These are phyloP conservation scores for Napeogenes inachia DNA, from an alignment of 2,888 invertebrate genomes.

Conservation along the genomic window DNA sequence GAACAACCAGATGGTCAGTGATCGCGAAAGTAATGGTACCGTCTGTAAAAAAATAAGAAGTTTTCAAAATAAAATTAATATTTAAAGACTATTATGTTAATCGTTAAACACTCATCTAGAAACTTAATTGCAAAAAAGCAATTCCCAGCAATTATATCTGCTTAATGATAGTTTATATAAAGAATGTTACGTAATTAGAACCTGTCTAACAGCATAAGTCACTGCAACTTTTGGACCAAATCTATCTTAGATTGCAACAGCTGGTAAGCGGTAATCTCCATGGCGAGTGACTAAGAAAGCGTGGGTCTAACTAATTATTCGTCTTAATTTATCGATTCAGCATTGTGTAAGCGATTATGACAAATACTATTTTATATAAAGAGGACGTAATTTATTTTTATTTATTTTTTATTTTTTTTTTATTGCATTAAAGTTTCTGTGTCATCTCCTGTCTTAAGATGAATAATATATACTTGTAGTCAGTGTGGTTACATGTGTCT, in stretches of 20 bases:
- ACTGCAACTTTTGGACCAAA: slow-evolving; percentile 20
- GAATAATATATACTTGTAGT: too few relatives aligned
- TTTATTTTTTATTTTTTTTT: too few relatives aligned
- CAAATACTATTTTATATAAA: slow-evolving; percentile 5
- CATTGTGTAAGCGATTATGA: slow-evolving; percentile 24
- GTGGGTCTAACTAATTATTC: slow-evolving; percentile 30
- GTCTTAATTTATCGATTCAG: slow-evolving; percentile 28
- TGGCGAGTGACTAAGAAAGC: slow-evolving; percentile 21
- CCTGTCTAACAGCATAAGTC: slow-evolving; percentile 6
- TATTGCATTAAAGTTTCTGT: too few relatives aligned
- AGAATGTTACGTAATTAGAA: background rate
- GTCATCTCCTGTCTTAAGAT: too few relatives aligned
- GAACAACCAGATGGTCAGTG: slow-evolving; percentile 3
- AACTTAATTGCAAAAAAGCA: background rate
- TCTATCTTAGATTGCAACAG: slow-evolving; percentile 22
- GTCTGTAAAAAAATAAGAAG: background rate
- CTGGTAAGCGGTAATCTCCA: slow-evolving; percentile 20
- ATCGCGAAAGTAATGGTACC: background rate
- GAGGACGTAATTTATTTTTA: background rate
- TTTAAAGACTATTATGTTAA: too few relatives aligned
- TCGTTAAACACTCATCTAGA: too few relatives aligned
- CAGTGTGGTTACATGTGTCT: too few relatives aligned
- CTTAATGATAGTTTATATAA: background rate
- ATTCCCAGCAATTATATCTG: background rate
- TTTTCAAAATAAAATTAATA: background rate